Evolutionary conservation across 1,140 invertebrate genomes (phyloP), one percentile per base, ranked within the genome.

Genomic region (Dinothrombium tinctorium): DNA sequence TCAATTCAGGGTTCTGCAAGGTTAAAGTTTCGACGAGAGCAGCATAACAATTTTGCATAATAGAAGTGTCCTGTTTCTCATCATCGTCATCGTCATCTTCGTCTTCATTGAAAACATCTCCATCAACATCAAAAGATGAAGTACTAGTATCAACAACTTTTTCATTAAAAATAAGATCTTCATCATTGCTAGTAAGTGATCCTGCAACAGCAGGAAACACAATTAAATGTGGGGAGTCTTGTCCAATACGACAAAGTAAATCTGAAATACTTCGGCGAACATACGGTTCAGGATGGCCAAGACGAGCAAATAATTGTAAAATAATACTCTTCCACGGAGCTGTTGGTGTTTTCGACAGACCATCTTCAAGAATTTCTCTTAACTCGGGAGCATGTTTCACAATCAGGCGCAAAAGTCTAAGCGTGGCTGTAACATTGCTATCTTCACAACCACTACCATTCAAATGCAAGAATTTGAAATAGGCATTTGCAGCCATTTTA

Each of bases 291-390:
- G 84, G 83, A 63, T 96, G 89, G 59, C 39, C 31, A 2, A 98
- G 64, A 21, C 87, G 68, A 2, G 87, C 87, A 57, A 96, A 95
- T 8, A 98, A 54, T 62, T 96, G 89, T 0, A 89, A 87, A 49
- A 95, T 89, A 31, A 96, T 90, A 17, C 58, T 73, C 61, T 84
- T 87, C 89, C 89, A 96, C 0, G 86, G 83, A 14, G 70, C 69
- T 0, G 82, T 86, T 3, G 84, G 84, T 1, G 86, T 94, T 25
- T 71, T 72, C 8, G 73, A 70, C 4, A 94, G 59, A 14, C 82
- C 83, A 37, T 73, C 71, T 57, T 90, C 81, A 0, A 94, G 59
- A 0, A 83, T 76, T 41, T 72, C 73, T 54, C 86, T 75, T 24
- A 94, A 57, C 47, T 89, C 82, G 51, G 80, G 69, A 0, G 84